Evolutionary conservation across 2,113 vertebrate genomes (phyloP), one percentile per base, ranked within the genome.

Genomic region (Oreochromis aureus): DNA sequence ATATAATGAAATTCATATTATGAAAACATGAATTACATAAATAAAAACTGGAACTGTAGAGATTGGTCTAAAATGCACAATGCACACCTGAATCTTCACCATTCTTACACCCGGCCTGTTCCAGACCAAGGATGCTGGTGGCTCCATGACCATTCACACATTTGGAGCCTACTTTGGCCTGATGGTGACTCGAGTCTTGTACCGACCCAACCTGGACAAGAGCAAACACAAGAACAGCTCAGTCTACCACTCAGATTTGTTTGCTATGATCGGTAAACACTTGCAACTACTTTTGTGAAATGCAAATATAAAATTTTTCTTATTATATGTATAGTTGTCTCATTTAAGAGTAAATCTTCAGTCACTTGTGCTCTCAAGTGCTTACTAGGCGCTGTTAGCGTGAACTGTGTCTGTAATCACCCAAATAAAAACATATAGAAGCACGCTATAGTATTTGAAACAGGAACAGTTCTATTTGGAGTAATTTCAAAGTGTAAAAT

Each of bases 131-230:
- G 98, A 99, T 8, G 97, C 97, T 0, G 98, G 98, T 0, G 97
- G 98, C 6, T 98, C 98, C 76, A 97, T 99, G 98, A 98, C 98
- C 2, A 96, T 99, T 63, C 98, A 99, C 93, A 97, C 97, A 0
- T 99, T 99, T 0, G 98, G 98, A 2, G 98, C 98, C 41, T 99
- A 98, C 91, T 99, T 99, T 0, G 98, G 98, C 15, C 88, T 99
- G 85, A 89, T 94, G 88, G 96, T 98, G 30, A 96, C 98, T 1
- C 81, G 98, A n/a, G 27, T 97, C 36, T 94, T 99, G 51, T 97
- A 97, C 90, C 96, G 96, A 11, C 95, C 97, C 6, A 93, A 80
- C 3, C 61, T 92, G 91, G 91, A 96, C 2, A 97, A 95, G 85
- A 97, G 96, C 95, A 92, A 96, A 55, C 91, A 97, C 16, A 96